Evolutionary conservation across 2,113 vertebrate genomes (phyloP), one percentile per base, ranked within the genome.

Genomic region (Dolichallabes microphthalmus): DNA sequence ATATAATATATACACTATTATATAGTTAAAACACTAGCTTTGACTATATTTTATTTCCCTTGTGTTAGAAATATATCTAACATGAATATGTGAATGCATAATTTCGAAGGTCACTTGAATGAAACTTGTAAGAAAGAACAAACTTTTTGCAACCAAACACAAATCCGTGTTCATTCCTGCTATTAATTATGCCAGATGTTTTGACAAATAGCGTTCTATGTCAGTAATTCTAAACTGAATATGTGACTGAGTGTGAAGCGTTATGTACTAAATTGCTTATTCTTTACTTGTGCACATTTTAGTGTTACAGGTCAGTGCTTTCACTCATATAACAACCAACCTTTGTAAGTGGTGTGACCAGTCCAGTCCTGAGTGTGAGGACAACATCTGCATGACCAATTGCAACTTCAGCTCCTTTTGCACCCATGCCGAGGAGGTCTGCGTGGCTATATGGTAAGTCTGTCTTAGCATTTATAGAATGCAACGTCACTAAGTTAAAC

Each of bases 381-480:
- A 95, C 83, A 92, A 91, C 58, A 88, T 96, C 83, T 97, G 96
- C 91, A 90, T 92, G 89, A 96, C 92, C 89, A 97, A 97, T 94
- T 97, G 96, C 93, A 92, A 90, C 88, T 92, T 97, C 90, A 95
- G 93, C 75, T 96, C 96, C 91, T 97, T 95, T 92, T 97, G 96
- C 85, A 90, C 71, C 75, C 88, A 88, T 73, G 88, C 88, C 10
- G 94, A 95, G 2, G 96, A 97, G 92, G 96, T 97, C 93, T 97
- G 96, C 15, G 92, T 97, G 80, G 94, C 96, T 15, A 91, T 97
- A 88, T 97, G 96, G 96, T 97, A 45, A 93, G 95, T 5, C 3
- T 14, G 14, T 45, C 20, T 58, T 32, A 39, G 32, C 19, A 55
- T 66, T 66, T n/a, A 63, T 64, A 86, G 85, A 74, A 64, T 81